Base-by-base conservation (phyloP, 2,888 invertebrate genomes). In the Drosophila kanekoi region DNA sequence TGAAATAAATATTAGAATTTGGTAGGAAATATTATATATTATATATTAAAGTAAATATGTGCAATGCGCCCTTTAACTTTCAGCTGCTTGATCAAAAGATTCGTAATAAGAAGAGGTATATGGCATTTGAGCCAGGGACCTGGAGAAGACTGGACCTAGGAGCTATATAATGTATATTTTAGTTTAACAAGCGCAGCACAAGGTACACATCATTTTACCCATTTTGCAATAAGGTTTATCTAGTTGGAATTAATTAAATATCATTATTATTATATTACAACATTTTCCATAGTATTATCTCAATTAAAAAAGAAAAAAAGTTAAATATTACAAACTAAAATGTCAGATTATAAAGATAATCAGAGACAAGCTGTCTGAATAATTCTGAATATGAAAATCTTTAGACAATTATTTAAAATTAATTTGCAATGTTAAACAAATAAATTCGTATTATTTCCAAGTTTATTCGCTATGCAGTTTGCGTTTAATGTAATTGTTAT, bases 401-500 rank as follows among this genome's bases (percentile, higher is more conserved):
- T 16, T 53, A 43, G 28, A 37, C 41, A 53, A 63, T 33, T 38
- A 40, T 38, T 51, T 63, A 14, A 52, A 68, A 64, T 70, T 52
- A 67, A 79, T 77, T 65, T 63, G 48, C 61, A 64, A 45, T 69
- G 53, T 41, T 68, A 57, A 80, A 47, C 62, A 79, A 72, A 70
- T 65, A 53, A 57, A 72, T 72, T 65, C 54, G 60, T 72, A 69
- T 70, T 73, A 58, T 79, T 65, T 69, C 52, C 66, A 58, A 68
- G 78, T 61, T 60, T 41, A 23, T 57, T 63, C 35, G 48, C 53
- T 35, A 23, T 69, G 52, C 63, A 59, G 72, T 65, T 73, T 60
- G 51, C 64, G 68, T 67, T 84, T 73, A 85, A 87, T 82, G 82
- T 76, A 85, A 85, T 82, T 84, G 88, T 85, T 82, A 76, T 72